These are phyloP conservation scores for Harpagoxenus sublaevis DNA, from an alignment of 2,888 invertebrate species.

Conservation along the genomic window DNA sequence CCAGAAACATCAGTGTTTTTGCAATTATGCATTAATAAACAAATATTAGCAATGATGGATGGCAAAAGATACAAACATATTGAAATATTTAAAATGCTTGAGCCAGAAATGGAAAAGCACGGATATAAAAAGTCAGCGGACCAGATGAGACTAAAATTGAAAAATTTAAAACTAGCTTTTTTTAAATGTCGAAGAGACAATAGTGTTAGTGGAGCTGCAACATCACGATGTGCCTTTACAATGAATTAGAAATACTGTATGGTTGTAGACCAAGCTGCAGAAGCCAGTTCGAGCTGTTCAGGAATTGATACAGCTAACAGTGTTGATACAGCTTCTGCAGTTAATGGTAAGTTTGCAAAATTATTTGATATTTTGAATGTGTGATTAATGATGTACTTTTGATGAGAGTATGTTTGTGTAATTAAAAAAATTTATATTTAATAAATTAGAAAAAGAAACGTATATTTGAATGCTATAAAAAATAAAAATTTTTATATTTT, in stretches of 20 bases:
- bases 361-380: too few species aligned
- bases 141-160: background rate
- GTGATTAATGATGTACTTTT: too few species aligned
- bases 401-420: too few species aligned
- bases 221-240: background rate
- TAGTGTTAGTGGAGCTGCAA: background rate
- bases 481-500: too few species aligned
- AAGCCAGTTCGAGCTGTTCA: background rate
- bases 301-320: background rate
- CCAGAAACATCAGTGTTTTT: background rate
- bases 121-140: background rate
- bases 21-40: background rate
- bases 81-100: background rate
- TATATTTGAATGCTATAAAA: too few species aligned
- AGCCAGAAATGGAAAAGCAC: background rate
- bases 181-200: background rate
- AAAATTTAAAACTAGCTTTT: background rate
- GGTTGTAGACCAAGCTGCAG: background rate
- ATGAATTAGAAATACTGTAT: background rate
- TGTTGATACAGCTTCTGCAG: too few species aligned
- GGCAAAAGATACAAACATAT: background rate
- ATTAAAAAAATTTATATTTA: too few species aligned
- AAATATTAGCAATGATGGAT: background rate
- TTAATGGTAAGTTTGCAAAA: too few species aligned
- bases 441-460: too few species aligned